Conservation (phyloP, 2,113 vertebrate species). For the Anguilla japonica region DNA sequence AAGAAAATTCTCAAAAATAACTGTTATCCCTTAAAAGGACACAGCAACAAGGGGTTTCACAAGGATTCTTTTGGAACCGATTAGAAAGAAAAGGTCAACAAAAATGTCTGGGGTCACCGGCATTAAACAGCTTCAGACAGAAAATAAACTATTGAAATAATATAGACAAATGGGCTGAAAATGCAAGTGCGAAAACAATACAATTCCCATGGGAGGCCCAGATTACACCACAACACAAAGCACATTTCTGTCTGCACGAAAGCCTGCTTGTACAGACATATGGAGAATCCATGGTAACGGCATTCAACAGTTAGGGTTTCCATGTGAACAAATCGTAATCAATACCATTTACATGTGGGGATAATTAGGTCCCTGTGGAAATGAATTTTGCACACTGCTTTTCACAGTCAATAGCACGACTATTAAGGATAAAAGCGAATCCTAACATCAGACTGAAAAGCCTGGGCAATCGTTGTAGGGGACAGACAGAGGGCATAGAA, state of each 20-base stretch:
- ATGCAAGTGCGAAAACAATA: not conserved
- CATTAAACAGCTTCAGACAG: not conserved
- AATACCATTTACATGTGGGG: not conserved
- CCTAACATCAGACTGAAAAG: not conserved
- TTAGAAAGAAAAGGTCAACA: not conserved
- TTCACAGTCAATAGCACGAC: not conserved
- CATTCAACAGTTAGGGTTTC: not conserved
- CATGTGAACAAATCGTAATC: not conserved
- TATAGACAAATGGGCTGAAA: not conserved
- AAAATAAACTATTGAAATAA: constrained; percentile 6
- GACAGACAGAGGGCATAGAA: not conserved
- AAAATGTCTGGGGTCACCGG: not conserved
- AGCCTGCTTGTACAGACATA: not conserved
- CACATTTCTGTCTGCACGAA: constrained; percentile 9
- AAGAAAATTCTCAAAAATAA: constrained; percentile 1
- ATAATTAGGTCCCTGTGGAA: not conserved
- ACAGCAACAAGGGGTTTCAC: not conserved
- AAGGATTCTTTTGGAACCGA: not conserved
- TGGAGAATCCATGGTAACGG: not conserved
- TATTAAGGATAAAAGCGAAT: not conserved
- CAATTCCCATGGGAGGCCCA: not conserved
- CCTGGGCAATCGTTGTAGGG: not conserved
- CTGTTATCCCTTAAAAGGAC: constrained; percentile 8
- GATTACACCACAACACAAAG: not conserved
- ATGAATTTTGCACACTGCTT: not conserved